Evolutionary conservation across 2,113 vertebrate species (phyloP), one percentile per base, ranked within the genome.

Genomic region (Leucopsar rothschildi): DNA sequence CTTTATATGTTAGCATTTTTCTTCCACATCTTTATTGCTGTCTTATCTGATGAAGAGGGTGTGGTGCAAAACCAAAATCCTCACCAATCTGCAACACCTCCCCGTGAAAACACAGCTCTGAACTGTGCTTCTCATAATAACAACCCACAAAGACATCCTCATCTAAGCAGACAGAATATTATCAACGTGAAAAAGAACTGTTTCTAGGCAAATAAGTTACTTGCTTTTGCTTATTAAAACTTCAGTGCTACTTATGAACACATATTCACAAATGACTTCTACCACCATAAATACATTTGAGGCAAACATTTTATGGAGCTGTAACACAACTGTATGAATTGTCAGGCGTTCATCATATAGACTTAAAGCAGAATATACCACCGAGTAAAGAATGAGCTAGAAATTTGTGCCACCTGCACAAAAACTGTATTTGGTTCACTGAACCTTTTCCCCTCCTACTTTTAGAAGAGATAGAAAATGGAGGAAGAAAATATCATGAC

Each of bases 21-120:
- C 89, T 77, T 52, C n/a, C 17, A 17, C 33, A 19, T 88, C 86
- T 77, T 79, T 69, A 77, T 60, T 86, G 71, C 53, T 83, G 25
- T 56, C 86, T 98, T 98, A 98, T 98, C 97, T 98, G 97, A 98
- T 97, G 55, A 92, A 95, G 77, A 96, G 97, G 97, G 98, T 97
- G 98, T 97, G 96, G 97, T 88, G 57, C 96, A 45, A 63, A 49
- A 60, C 91, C 65, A 75, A 96, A 61, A 97, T 94, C 91, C 90
- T 93, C 94, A 81, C 20, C 86, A 96, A 96, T 86, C 93, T 81
- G 78, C 97, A 25, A 86, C 61, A 69, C 27, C 69, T 81, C 64
- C 47, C 55, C 69, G 70, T 37, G 22, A 92, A 86, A 95, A 94
- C 84, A 91, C 17, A 37, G 19, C 39, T 90, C 42, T 82, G 42